A percentile compares a stretch with the other conserved stretches of the same genome.
phyloP scores from a whole-genome alignment of 2,113 vertebrate species.

The Solea senegalensis region DNA sequence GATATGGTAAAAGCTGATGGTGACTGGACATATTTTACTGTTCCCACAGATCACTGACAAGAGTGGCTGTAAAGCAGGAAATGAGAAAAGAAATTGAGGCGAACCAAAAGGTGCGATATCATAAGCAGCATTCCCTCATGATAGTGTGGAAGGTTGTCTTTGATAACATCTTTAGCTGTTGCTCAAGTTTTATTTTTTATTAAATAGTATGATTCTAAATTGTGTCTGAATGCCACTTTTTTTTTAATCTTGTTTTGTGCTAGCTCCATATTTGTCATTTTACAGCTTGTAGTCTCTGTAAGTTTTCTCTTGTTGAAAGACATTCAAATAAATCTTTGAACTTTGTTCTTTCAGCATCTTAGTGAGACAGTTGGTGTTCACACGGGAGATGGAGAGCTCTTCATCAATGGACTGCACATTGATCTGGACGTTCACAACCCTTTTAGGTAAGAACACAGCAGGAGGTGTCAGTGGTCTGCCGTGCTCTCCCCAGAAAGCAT shows the following conservation, averaged over 20 bases:
- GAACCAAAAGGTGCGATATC: conserved; percentile 93
- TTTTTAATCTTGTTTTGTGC: conserved; percentile 11
- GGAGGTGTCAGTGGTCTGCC: conserved; percentile 16
- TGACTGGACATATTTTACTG: conserved; percentile 82
- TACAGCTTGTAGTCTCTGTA: not conserved
- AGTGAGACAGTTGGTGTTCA: conserved; percentile 86
- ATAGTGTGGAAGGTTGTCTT: conserved; percentile 30
- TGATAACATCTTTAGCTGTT: conserved; percentile 31
- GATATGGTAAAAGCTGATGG: conserved; percentile 76
- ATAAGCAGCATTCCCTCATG: conserved; percentile 48
- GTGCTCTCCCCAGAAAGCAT: conserved; percentile 12
- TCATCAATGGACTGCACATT: conserved; percentile 92
- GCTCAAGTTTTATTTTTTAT: conserved; percentile 29
- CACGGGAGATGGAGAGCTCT: conserved; percentile 89
- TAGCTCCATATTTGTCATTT: not conserved
- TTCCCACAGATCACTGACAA: conserved; percentile 92
- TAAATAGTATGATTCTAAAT: conserved; percentile 31
- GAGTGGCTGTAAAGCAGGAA: conserved; percentile 87
- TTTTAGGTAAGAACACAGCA: conserved; percentile 86
- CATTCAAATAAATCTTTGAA: conserved; percentile 27
- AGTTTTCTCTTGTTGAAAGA: conserved; percentile 13
- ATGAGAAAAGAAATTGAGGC: conserved; percentile 93
- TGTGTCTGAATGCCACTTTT: conserved; percentile 25
- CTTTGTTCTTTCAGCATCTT: conserved; percentile 83
- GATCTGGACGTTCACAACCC: conserved; percentile 89